Evolutionary conservation across 92 coral and sea anemone genomes (phyloP), one percentile per base, ranked within the genome.

Genomic region (Metridium senile): DNA sequence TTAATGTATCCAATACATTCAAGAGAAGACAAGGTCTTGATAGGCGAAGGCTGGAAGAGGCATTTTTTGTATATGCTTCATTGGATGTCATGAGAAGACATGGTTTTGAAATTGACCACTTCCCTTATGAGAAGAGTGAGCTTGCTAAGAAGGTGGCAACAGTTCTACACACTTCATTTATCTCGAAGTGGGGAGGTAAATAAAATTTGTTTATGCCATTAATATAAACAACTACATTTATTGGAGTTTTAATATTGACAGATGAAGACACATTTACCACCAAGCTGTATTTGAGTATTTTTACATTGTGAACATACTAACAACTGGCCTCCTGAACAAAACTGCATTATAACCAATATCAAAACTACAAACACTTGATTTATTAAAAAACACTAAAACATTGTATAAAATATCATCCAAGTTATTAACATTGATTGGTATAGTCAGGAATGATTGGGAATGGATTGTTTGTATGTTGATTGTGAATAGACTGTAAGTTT

Each of bases 41-140:
- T 62, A 68, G 91, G 66, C 64, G 87, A 32, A 61, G 91, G 53
- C 84, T 87, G n/a, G 87, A 87, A 59, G 82, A 87, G 57, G 87
- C 76, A 26, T 87, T 87, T 68, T 30, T 87, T 1, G 45, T 82
- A 6, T 82, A 22, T 77, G 84, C 84, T 6, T 26, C 66, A 9
- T 47, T 87, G 20, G 77, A 87, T 58, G 64, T 77, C 1, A 13
- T 71, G 33, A 52, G 47, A 16, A 77, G 82, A 49, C 76, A 82
- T 66, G 13, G 32, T 1, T 30, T 87, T 11, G 29, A 66, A 18
- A 18, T 82, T 33, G 52, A 51, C 18, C 33, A 61, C 74, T 23
- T 72, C 35, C 85, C 91, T 46, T 87, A 62, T 72, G 76, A 87
- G 25, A 54, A 78, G 43, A 87, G 71, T n/a, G n/a, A n/a, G n/a